These are phyloP conservation scores for Arvicanthis niloticus DNA, from an alignment of 2,113 vertebrate species.

Conservation along the genomic window DNA sequence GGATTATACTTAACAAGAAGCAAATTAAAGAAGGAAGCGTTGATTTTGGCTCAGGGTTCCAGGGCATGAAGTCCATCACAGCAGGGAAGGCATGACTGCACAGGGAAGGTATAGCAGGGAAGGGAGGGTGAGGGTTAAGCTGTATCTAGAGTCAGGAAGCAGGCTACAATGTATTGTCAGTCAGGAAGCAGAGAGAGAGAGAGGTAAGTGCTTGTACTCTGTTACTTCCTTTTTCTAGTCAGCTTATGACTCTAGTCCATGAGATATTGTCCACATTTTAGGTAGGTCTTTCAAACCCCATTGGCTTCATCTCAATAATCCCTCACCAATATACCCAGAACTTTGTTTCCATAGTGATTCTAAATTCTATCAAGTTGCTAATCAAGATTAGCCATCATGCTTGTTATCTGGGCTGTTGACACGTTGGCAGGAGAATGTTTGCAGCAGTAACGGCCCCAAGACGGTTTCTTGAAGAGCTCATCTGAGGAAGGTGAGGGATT, in stretches of 20 bases:
- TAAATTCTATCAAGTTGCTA: not conserved
- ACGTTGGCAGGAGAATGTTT: conserved; percentile 96
- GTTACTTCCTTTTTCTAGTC: not conserved
- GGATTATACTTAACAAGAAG: not conserved
- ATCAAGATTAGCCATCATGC: conserved; percentile 71
- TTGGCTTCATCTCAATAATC: not conserved
- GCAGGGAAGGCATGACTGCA: not conserved
- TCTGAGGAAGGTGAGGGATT: not conserved
- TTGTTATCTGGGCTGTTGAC: conserved; percentile 96
- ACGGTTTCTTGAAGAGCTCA: conserved; percentile 81
- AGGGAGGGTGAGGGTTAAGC: too few relatives aligned
- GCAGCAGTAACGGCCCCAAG: conserved; percentile 92
- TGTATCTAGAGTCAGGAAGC: too few relatives aligned
- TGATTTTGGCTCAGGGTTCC: not conserved
- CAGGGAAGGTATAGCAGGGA: too few relatives aligned
- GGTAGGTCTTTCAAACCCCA: not conserved
- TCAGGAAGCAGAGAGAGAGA: not conserved
- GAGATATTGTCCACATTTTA: not conserved
- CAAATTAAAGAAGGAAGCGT: not conserved
- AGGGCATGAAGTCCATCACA: not conserved
- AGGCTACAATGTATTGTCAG: too few relatives aligned
- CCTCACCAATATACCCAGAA: not conserved
- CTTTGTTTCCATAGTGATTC: not conserved
- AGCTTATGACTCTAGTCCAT: not conserved
- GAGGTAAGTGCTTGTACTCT: not conserved